Evolutionary conservation across 2,113 vertebrate species (phyloP).

Genomic region (Anas platyrhynchos): DNA sequence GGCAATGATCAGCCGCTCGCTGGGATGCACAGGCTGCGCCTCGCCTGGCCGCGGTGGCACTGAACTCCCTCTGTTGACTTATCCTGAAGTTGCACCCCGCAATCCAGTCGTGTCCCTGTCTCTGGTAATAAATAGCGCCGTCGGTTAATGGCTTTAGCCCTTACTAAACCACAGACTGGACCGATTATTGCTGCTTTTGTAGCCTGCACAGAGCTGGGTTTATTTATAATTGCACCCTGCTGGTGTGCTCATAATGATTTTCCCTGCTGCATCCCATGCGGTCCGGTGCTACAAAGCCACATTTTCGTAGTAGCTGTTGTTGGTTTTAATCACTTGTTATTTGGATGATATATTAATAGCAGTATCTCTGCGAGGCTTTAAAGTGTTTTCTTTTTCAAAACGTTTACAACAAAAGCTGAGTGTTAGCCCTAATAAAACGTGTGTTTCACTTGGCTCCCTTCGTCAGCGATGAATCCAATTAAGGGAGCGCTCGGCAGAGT

Average conservation of each 20-base stretch:
- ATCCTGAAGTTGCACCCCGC: conserved; percentile 26
- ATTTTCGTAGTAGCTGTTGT: conserved; percentile 2
- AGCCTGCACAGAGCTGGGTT: background rate
- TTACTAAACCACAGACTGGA: background rate
- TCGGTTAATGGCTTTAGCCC: background rate
- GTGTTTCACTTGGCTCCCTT: background rate
- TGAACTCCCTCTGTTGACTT: conserved; percentile 64
- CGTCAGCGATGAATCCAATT: background rate
- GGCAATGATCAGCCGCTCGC: rapidly evolving
- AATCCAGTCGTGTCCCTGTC: background rate
- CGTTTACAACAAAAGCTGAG: background rate
- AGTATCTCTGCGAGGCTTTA: background rate
- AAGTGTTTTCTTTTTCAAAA: background rate
- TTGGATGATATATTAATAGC: background rate
- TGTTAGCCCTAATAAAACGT: background rate
- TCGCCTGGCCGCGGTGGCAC: background rate
- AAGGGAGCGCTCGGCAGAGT: background rate
- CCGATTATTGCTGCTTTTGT: conserved; percentile 25
- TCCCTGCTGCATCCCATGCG: conserved; percentile 25
- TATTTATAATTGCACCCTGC: conserved; percentile 30
- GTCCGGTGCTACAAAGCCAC: conserved; percentile 8
- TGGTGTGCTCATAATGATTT: background rate
- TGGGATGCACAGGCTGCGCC: background rate
- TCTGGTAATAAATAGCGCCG: background rate
- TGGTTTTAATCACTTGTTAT: conserved; percentile 35